A percentile compares a stretch with the other conserved stretches of the same genome.
These are phyloP conservation scores for Rhagoletis pomonella DNA, from an alignment of 1,140 invertebrate species.

Conservation along the genomic window DNA sequence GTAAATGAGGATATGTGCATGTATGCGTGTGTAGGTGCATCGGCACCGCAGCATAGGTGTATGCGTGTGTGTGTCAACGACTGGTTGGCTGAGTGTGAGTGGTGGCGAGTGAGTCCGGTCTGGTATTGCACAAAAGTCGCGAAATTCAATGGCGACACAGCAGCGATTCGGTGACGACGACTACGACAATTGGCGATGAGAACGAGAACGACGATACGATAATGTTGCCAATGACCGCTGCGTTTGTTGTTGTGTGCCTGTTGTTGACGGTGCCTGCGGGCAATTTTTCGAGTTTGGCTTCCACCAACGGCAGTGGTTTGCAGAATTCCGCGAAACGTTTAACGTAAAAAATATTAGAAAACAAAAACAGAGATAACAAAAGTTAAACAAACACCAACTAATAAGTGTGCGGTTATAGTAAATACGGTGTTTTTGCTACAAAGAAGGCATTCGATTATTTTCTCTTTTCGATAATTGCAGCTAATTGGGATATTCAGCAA, in stretches of 20 bases:
- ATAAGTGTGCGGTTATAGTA: neutral
- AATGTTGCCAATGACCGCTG: conserved; percentile 31
- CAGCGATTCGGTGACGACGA: conserved; percentile 35
- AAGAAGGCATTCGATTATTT: neutral
- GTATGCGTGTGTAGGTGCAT: neutral
- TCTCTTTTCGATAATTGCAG: neutral
- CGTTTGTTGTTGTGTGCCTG: conserved; percentile 5
- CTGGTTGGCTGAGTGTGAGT: neutral
- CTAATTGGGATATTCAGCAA: neutral
- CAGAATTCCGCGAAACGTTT: conserved; percentile 26
- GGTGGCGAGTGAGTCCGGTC: conserved; percentile 12
- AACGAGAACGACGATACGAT: conserved; percentile 53
- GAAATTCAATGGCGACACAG: conserved; percentile 44
- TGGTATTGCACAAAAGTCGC: conserved; percentile 48
- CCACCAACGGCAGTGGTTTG: conserved; percentile 21
- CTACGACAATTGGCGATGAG: conserved; percentile 48
- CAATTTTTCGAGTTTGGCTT: conserved; percentile 31
- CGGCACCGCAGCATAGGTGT: neutral
- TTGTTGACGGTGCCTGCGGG: conserved; percentile 27
- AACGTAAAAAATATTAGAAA: neutral
- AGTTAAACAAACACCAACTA: conserved; percentile 23
- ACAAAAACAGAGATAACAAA: neutral
- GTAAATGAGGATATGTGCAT: neutral
- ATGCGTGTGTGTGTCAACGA: neutral
- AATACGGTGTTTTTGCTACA: too few relatives aligned